These are phyloP conservation scores for Ploceus nigricollis DNA, from an alignment of 2,113 vertebrate species.

Conservation along the genomic window DNA sequence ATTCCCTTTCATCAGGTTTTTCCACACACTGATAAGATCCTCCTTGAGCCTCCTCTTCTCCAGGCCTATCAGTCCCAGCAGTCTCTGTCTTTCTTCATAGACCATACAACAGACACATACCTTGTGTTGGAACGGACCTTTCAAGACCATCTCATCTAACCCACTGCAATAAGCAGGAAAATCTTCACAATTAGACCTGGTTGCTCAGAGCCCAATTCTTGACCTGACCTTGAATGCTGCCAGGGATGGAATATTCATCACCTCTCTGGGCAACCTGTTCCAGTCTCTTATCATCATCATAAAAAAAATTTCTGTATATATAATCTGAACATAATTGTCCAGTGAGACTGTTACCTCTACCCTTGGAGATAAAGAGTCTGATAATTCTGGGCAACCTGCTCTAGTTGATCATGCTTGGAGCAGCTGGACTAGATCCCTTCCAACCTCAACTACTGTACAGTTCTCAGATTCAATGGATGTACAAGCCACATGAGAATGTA, in stretches of 20 bases:
- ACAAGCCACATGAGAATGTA: neutral
- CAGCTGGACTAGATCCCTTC: neutral
- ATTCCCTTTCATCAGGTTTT: neutral
- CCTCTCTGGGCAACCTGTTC: neutral
- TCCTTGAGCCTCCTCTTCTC: neutral
- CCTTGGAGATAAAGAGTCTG: neutral
- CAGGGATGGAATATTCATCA: neutral
- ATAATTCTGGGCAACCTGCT: neutral
- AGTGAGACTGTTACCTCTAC: neutral
- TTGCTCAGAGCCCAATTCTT: neutral
- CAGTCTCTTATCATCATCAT: neutral
- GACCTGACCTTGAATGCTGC: neutral
- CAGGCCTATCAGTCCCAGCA: neutral
- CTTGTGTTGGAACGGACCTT: neutral
- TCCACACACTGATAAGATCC: neutral
- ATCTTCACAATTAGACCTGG: neutral
- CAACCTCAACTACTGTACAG: neutral
- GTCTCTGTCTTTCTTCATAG: neutral
- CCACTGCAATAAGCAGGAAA: accelerated
- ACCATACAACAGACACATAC: neutral
- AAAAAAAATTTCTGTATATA: neutral
- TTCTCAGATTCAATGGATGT: neutral
- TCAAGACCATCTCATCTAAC: neutral
- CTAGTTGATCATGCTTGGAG: neutral
- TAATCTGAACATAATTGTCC: neutral